phyloP scores from a whole-genome alignment of 2,113 vertebrate species.

The Tringa solitaria region DNA sequence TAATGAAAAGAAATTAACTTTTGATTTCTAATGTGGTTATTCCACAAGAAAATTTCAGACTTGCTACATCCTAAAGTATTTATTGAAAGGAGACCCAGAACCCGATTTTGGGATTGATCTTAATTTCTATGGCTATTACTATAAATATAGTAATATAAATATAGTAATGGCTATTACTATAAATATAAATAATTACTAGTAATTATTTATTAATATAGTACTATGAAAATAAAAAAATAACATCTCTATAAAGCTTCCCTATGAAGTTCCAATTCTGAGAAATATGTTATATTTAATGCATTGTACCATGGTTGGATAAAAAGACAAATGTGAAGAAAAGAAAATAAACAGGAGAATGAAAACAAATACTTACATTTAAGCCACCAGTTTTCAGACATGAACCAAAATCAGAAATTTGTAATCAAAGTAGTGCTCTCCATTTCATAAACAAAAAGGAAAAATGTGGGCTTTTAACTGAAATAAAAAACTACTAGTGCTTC shows the following conservation, averaged over 20 bases:
- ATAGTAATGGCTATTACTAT: not conserved
- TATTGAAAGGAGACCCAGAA: not conserved
- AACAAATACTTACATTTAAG: not conserved
- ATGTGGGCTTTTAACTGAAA: not conserved
- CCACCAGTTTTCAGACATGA: not conserved
- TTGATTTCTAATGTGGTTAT: not conserved
- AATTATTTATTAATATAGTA: not conserved
- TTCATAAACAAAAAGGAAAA: not conserved
- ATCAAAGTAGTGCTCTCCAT: not conserved
- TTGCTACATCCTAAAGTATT: not conserved
- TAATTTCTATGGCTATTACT: not conserved
- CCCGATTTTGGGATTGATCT: not conserved
- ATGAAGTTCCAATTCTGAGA: not conserved
- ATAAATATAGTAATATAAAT: too few species aligned
- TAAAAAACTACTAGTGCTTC: not conserved
- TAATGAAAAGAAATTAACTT: not conserved
- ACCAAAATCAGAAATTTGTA: not conserved
- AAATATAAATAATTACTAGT: not conserved
- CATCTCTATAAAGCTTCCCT: not conserved
- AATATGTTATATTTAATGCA: not conserved
- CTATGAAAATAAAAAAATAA: not conserved
- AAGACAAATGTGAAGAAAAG: not conserved
- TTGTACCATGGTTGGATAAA: not conserved
- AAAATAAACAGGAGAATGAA: not conserved
- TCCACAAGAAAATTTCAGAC: not conserved